These are phyloP conservation scores for Porites evermanni DNA, from an alignment of 92 coral and sea anemone genomes.

Conservation along the genomic window DNA sequence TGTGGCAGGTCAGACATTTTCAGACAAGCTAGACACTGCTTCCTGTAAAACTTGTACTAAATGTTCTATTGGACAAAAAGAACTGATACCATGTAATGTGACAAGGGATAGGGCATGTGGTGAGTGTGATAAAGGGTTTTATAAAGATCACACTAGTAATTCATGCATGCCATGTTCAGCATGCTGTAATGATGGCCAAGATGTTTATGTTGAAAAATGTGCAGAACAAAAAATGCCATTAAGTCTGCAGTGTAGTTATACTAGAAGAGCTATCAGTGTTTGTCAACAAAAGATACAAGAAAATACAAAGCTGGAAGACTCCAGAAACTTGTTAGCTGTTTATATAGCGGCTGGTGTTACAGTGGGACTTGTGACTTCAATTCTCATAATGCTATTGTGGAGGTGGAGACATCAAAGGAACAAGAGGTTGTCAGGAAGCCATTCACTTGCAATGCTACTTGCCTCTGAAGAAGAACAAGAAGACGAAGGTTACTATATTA, in stretches of 20 bases:
- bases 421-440: neutral
- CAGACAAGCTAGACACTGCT: constrained; percentile 39
- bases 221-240: constrained; percentile 63
- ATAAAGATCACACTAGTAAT: neutral
- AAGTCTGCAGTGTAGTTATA: constrained; percentile 66
- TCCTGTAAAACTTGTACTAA: constrained; percentile 59
- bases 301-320: neutral
- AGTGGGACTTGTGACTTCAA: neutral
- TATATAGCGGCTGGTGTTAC: neutral
- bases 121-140: constrained; percentile 60
- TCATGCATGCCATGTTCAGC: constrained; percentile 72
- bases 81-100: constrained; percentile 53
- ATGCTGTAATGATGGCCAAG: constrained; percentile 74
- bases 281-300: constrained; percentile 26
- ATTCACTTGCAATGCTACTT: neutral
- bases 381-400: neutral
- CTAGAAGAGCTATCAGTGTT: constrained; percentile 38
- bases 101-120: constrained; percentile 73
- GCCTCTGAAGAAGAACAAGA: neutral
- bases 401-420: neutral
- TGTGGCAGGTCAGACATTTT: constrained; percentile 59
- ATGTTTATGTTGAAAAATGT: constrained; percentile 62
- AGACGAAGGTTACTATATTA: no score
- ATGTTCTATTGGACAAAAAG: constrained; percentile 70
- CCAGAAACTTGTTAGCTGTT: neutral